phyloP scores from a whole-genome alignment of 2,797 vertebrate species.

The Sebastes flavidus region DNA sequence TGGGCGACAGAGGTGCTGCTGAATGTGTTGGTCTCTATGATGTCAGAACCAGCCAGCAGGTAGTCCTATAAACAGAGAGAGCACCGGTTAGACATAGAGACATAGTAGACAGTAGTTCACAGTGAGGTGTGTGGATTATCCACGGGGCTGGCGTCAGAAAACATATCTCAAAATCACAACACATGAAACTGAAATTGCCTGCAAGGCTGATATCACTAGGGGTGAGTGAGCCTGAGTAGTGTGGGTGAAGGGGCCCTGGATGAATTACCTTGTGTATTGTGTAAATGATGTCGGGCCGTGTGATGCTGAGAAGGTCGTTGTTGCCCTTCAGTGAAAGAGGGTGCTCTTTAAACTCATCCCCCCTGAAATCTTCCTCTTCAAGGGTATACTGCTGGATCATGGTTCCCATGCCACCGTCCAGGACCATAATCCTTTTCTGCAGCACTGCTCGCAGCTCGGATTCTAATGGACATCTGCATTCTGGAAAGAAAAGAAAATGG shows the following conservation, averaged over 20 bases:
- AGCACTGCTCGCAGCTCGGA: slow-evolving; percentile 85
- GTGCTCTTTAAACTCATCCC: slow-evolving; percentile 90
- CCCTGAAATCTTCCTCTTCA: slow-evolving; percentile 88
- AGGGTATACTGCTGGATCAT: slow-evolving; percentile 91
- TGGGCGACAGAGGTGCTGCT: slow-evolving; percentile 93
- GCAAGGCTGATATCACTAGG: background rate
- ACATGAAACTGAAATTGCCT: background rate
- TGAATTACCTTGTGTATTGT: slow-evolving; percentile 91
- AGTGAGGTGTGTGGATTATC: background rate
- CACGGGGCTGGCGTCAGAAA: background rate
- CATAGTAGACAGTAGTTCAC: background rate
- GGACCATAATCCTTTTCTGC: slow-evolving; percentile 89
- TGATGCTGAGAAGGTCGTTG: slow-evolving; percentile 95
- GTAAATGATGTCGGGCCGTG: slow-evolving; percentile 88
- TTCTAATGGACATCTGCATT: slow-evolving; percentile 60
- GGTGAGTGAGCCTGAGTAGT: background rate
- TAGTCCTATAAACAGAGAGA: slow-evolving; percentile 86
- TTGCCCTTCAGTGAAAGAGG: slow-evolving; percentile 89
- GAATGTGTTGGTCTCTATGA: slow-evolving; percentile 98
- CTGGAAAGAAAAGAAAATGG: slow-evolving; percentile 10
- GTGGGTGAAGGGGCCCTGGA: background rate
- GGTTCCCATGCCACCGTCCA: slow-evolving; percentile 97
- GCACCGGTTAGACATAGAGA: background rate
- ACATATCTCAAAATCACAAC: background rate
- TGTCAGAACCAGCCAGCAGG: slow-evolving; percentile 91